Percentiles rank a stretch among this genome's conserved stretches.
Conservation (phyloP, 2,113 vertebrate species). For the Vanacampus margaritifer region DNA sequence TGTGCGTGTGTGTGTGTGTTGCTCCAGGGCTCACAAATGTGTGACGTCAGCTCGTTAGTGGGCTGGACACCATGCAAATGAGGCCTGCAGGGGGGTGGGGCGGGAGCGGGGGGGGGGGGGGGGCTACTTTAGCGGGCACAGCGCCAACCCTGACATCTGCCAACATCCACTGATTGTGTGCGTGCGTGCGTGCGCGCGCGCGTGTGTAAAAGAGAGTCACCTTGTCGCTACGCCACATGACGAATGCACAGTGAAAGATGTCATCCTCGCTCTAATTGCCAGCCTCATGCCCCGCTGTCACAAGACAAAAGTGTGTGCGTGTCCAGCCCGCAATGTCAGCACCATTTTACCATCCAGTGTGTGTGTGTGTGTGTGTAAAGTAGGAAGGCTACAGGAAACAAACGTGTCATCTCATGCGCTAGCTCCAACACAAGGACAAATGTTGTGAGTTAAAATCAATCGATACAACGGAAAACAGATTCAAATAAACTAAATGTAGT, state of each 20-base stretch:
- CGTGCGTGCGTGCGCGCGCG: conserved; percentile 20
- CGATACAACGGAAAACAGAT: too few species aligned
- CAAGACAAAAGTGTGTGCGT: conserved; percentile 26
- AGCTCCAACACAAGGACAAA: not conserved
- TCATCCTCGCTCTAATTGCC: conserved; percentile 66
- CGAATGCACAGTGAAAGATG: conserved; percentile 58
- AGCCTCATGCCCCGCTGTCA: conserved; percentile 56
- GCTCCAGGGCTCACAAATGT: conserved; percentile 1
- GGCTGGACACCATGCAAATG: conserved; percentile 33
- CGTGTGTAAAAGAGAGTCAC: conserved; percentile 51
- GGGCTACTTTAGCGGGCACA: conserved; percentile 12
- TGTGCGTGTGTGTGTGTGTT: not conserved
- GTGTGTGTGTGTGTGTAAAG: not conserved
- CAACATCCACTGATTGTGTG: conserved; percentile 38
- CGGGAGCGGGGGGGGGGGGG: conserved; percentile 4
- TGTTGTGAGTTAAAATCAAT: too few species aligned
- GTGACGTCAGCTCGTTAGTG: conserved; percentile 50
- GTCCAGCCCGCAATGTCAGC: conserved; percentile 43
- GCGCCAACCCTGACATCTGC: conserved; percentile 50
- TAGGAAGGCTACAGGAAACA: not conserved
- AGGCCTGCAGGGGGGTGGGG: conserved; percentile 22
- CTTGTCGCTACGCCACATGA: conserved; percentile 62
- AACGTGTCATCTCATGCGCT: not conserved
- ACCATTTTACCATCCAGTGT: conserved; percentile 36
- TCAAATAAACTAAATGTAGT: too few species aligned